phyloP scores from a whole-genome alignment of 2,797 vertebrate species.

The Novumbra hubbsi region DNA sequence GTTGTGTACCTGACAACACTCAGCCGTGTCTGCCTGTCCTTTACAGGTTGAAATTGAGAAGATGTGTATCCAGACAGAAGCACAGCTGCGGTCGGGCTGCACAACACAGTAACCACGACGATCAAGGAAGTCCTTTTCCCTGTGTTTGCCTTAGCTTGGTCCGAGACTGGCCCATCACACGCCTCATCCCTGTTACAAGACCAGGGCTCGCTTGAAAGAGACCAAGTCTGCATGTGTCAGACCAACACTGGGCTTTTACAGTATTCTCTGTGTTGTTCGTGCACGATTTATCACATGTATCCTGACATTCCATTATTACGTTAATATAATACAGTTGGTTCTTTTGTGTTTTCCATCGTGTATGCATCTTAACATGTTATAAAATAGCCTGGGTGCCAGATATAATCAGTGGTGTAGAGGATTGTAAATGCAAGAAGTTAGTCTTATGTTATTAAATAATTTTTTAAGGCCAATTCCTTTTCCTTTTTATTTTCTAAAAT shows the following conservation, averaged over 20 bases:
- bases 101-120: constrained; percentile 78
- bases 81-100: constrained; percentile 82
- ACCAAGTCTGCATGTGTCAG: constrained; percentile 27
- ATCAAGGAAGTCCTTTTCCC: background rate
- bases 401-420: background rate
- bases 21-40: constrained; percentile 13
- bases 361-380: constrained; percentile 33
- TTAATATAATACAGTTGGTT: constrained; percentile 15
- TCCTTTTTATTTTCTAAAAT: too few species aligned
- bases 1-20: background rate
- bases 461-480: too few species aligned
- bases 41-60: constrained; percentile 94
- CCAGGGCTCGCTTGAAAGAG: constrained; percentile 13
- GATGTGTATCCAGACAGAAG: constrained; percentile 89
- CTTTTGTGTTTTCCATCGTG: constrained; percentile 23
- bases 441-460: too few species aligned
- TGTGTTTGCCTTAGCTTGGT: constrained; percentile 16
- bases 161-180: constrained; percentile 17
- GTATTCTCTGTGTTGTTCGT: constrained; percentile 34
- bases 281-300: constrained; percentile 45
- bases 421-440: too few species aligned
- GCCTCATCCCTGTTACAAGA: constrained; percentile 8
- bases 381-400: background rate
- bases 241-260: constrained; percentile 52
- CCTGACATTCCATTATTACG: constrained; percentile 19